Conservation (phyloP, 2,888 invertebrate species). For the Parthenolecanium corni region DNA sequence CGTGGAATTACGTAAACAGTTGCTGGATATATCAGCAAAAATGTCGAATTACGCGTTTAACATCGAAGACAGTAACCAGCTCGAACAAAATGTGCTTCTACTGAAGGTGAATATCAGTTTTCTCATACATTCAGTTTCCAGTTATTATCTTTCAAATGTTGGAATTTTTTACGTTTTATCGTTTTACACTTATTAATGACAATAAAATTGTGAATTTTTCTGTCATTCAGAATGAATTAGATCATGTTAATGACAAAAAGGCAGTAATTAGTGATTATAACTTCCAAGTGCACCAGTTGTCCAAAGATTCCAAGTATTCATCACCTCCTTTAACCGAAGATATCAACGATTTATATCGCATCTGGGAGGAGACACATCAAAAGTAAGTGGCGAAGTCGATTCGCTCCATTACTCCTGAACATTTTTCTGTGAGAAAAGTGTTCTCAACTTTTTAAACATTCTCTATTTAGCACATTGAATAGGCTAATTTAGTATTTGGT, state of each 20-base stretch:
- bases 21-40: constrained; percentile 35
- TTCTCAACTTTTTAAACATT: too few species aligned
- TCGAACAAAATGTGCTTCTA: constrained; percentile 40
- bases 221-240: constrained; percentile 46
- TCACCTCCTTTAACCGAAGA: constrained; percentile 47
- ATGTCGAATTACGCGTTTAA: constrained; percentile 32
- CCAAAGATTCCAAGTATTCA: constrained; percentile 45
- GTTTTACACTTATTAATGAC: too few species aligned
- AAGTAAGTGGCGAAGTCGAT: constrained; percentile 44
- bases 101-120: constrained; percentile 41
- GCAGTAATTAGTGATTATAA: constrained; percentile 47
- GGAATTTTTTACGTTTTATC: too few species aligned
- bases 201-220: too few species aligned
- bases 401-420: too few species aligned
- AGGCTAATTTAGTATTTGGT: too few species aligned
- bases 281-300: constrained; percentile 47
- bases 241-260: constrained; percentile 47
- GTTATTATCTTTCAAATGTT: not conserved
- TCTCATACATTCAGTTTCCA: constrained; percentile 36
- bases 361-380: constrained; percentile 59
- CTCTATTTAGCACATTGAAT: too few species aligned
- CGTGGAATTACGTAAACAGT: constrained; percentile 38
- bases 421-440: too few species aligned
- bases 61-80: constrained; percentile 36
- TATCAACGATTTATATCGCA: constrained; percentile 52